phyloP scores from a whole-genome alignment of 2,888 invertebrate genomes.

The Cryptus viduatorius region DNA sequence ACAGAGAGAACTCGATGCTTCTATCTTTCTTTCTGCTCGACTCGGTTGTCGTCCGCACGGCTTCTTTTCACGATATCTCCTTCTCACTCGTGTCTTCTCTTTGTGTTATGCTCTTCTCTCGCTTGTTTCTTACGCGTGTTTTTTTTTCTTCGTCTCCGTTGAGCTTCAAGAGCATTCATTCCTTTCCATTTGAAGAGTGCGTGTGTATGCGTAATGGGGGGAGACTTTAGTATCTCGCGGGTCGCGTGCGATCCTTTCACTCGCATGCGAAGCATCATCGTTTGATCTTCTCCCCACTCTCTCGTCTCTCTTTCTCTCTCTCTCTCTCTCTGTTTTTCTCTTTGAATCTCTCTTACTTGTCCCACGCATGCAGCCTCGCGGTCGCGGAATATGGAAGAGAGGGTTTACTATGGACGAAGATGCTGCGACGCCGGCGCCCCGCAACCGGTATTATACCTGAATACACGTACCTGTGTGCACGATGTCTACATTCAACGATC shows the following conservation, averaged over 20 bases:
- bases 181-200: conserved; percentile 2
- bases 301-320: not conserved
- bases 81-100: conserved; percentile 26
- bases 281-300: conserved; percentile 4
- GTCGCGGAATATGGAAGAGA: not conserved
- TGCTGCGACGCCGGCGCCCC: conserved; percentile 71
- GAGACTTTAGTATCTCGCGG: conserved; percentile 19
- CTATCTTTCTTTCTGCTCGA: not conserved
- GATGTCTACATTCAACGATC: conserved; percentile 16
- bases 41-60: conserved; percentile 2
- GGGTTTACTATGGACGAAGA: not conserved
- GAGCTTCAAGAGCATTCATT: conserved; percentile 14
- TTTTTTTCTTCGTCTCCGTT: conserved; percentile 4
- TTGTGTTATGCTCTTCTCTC: not conserved
- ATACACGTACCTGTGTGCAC: not conserved
- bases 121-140: conserved; percentile 8
- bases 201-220: conserved; percentile 20
- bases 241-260: conserved; percentile 65
- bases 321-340: too few species aligned
- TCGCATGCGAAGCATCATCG: conserved; percentile 44
- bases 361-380: not conserved
- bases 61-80: conserved; percentile 16
- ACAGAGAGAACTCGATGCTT: not conserved
- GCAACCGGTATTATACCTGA: conserved; percentile 70
- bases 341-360: not conserved